Base-by-base conservation (phyloP, 2,113 vertebrate genomes). In the Oncorhynchus masou region DNA sequence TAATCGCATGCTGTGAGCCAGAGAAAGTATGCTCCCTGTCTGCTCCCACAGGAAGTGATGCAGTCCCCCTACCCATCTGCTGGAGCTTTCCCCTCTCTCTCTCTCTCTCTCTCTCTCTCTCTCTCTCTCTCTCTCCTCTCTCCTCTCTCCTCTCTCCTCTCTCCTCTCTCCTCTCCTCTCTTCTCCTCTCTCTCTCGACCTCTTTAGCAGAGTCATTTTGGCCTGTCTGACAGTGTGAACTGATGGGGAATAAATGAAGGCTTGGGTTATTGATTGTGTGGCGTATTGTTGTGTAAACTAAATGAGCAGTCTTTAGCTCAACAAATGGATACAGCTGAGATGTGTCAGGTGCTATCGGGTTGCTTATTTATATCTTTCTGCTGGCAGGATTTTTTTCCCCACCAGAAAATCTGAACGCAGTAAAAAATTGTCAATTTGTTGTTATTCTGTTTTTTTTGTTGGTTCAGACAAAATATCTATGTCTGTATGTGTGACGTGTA, bases 261-360 rank as follows among this genome's bases (percentile, higher is more conserved):
- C 15, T 19, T 45, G 54, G 54, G 54, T 57, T 57, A 57, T 57
- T 4, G 84, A 87, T 74, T 68, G 57, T 69, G 49, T 60, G 57
- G 60, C 49, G 51, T 79, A 70, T 82, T 79, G 8, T 73, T 84
- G 76, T 34, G 34, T 75, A 39, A 82, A 76, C 31, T 77, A 81
- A 85, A 83, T 80, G 73, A 82, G 39, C 64, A 77, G 65, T 82
- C 73, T 83, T 84, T 76, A 84, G 77, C 70, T 79, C 20, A 71
- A 74, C 31, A 77, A 84, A 74, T 62, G 75, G 39, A 82, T 70
- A 59, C 74, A 77, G 65, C 59, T 45, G 39, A 79, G 70, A 75
- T 3, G 67, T 84, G 68, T 74, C 81, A 71, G 57, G 45, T 13
- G 5, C 69, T 59, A 68, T 66, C 74, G 70, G 65, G 73, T 60